Evolutionary conservation across 2,113 vertebrate genomes (phyloP).

Genomic region (Rafetus swinhoei): DNA sequence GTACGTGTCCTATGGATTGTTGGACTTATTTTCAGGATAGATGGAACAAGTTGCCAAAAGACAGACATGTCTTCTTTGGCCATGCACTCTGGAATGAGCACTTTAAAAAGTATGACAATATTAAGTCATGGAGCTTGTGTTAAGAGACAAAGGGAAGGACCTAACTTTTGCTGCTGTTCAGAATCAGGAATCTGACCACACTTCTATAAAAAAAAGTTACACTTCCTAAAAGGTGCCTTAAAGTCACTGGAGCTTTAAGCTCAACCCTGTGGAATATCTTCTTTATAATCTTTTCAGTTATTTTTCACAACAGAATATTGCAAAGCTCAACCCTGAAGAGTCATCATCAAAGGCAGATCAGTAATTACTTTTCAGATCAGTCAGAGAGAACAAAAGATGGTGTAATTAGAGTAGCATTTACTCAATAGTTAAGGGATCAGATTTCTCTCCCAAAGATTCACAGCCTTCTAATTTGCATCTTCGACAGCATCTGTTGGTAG

Average conservation of each 20-base stretch:
- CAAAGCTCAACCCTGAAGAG: neutral
- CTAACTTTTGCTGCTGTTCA: neutral
- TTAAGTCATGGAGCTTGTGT: neutral
- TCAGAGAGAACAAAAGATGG: neutral
- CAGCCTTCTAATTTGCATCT: neutral
- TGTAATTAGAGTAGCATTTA: neutral
- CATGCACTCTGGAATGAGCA: neutral
- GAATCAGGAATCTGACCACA: neutral
- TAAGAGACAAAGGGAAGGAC: neutral
- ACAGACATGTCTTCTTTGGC: neutral
- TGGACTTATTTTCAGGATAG: neutral
- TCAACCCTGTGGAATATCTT: neutral
- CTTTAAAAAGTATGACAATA: neutral
- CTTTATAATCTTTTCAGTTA: neutral
- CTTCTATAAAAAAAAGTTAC: neutral
- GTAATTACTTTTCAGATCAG: neutral
- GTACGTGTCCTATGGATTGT: neutral
- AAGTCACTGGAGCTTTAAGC: neutral
- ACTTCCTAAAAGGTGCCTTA: neutral
- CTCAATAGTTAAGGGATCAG: neutral
- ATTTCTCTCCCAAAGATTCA: neutral
- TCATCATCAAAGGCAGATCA: neutral
- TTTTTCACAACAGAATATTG: neutral
- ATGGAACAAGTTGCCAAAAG: neutral
- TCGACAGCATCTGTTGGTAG: neutral